These are phyloP conservation scores for Zosterops pallidus DNA, from an alignment of 2,113 vertebrate genomes.

Conservation along the genomic window DNA sequence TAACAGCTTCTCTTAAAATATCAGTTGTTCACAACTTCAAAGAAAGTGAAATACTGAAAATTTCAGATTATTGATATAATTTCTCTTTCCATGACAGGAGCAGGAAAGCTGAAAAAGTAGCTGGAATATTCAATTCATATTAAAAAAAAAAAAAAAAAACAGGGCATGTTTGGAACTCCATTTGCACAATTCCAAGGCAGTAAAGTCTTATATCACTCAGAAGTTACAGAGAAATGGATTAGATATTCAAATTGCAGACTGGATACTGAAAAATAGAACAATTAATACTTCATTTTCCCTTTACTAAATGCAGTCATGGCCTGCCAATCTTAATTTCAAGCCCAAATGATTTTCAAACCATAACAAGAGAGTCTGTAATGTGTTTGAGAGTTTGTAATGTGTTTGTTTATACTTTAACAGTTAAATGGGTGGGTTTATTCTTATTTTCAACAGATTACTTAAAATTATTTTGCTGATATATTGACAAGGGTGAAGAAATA, in stretches of 20 bases:
- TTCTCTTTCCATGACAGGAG: neutral
- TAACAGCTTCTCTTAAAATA: neutral
- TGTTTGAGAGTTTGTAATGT: constrained; percentile 21
- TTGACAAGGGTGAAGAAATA: neutral
- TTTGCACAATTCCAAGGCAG: neutral
- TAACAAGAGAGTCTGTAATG: constrained; percentile 10
- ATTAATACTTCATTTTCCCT: constrained; percentile 64
- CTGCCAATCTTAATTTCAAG: constrained; percentile 71
- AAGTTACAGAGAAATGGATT: neutral
- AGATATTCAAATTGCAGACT: constrained; percentile 37
- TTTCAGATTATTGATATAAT: constrained; percentile 13
- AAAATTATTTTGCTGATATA: constrained; percentile 31
- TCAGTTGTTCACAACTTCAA: constrained; percentile 5
- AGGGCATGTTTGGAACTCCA: neutral
- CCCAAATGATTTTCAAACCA: constrained; percentile 35
- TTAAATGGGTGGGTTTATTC: neutral
- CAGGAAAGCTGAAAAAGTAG: constrained; percentile 21
- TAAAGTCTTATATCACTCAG: neutral
- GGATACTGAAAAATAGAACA: constrained; percentile 47
- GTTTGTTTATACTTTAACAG: constrained; percentile 44
- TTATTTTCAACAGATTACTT: constrained; percentile 21
- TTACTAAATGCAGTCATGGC: constrained; percentile 44
- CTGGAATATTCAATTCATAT: neutral
- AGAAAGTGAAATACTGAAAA: neutral
- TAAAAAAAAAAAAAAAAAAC: neutral